Conservation (phyloP, 1,140 invertebrate species). For the Pseudachorutes palmiensis region DNA sequence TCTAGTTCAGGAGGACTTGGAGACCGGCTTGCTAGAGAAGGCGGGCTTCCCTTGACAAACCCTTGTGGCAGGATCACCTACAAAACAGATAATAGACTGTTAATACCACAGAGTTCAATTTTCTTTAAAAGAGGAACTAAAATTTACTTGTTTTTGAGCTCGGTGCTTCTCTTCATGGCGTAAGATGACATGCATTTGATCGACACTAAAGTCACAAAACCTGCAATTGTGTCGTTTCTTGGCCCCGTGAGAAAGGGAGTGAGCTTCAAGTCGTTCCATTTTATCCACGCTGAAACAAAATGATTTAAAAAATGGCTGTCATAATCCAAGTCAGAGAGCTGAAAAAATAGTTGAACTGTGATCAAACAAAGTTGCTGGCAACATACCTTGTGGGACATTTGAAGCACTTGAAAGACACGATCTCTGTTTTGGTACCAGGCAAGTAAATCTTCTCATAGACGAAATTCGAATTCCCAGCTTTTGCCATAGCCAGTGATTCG, state of each 20-base stretch:
- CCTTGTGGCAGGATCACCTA: too few relatives aligned
- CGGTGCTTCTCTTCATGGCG: background rate
- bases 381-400: constrained; percentile 1
- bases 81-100: too few relatives aligned
- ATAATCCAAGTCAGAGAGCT: background rate
- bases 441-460: background rate
- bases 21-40: too few relatives aligned
- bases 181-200: constrained; percentile 1
- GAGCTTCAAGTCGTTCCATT: background rate
- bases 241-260: background rate
- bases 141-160: background rate
- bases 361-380: background rate
- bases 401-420: background rate
- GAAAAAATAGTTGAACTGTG: too few relatives aligned
- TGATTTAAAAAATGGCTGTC: background rate
- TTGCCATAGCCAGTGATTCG: too few relatives aligned
- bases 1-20: too few relatives aligned
- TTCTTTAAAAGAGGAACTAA: background rate
- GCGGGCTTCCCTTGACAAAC: too few relatives aligned
- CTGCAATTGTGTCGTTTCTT: background rate
- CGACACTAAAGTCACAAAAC: constrained; percentile 8
- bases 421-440: background rate
- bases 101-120: too few relatives aligned
- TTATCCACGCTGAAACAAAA: background rate
- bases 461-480: background rate